These are phyloP conservation scores for Oreonectes daqikongensis DNA, from an alignment of 2,797 vertebrate genomes.

Conservation along the genomic window DNA sequence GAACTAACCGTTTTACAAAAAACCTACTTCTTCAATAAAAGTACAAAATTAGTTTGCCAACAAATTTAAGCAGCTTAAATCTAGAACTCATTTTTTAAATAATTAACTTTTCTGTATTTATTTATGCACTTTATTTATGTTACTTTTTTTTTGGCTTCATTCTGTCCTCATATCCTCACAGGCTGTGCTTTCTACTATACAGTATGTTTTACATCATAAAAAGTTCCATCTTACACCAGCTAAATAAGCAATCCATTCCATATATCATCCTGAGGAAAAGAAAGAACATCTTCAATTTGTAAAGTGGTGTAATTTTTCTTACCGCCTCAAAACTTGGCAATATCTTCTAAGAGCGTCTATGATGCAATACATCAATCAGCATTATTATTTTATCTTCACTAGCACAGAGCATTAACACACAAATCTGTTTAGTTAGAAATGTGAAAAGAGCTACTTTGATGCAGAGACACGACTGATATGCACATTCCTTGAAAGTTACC, in stretches of 20 bases:
- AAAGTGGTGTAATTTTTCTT: slow-evolving; percentile 20
- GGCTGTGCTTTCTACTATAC: neutral
- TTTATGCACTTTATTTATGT: neutral
- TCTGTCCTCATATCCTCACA: neutral
- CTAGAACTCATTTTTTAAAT: too few species aligned
- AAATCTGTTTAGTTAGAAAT: slow-evolving; percentile 24
- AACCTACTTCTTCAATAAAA: slow-evolving; percentile 30
- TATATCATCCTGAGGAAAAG: slow-evolving; percentile 10
- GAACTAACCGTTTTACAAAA: too few species aligned
- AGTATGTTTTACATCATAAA: neutral
- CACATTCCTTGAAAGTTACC: slow-evolving; percentile 23
- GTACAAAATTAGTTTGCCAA: too few species aligned
- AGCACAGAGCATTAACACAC: slow-evolving; percentile 15
- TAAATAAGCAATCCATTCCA: slow-evolving; percentile 24
- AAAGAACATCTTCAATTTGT: slow-evolving; percentile 15
- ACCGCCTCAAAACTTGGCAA: slow-evolving; percentile 6
- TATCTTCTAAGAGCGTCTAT: slow-evolving; percentile 21
- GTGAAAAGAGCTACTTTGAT: slow-evolving; percentile 37
- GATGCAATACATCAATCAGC: slow-evolving; percentile 39
- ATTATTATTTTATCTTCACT: slow-evolving; percentile 29
- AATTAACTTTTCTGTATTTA: neutral
- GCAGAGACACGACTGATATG: slow-evolving; percentile 7
- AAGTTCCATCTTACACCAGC: neutral
- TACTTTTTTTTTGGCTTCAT: neutral
- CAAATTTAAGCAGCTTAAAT: too few species aligned